Evolutionary conservation across 2,888 invertebrate genomes (phyloP).

Genomic region (Bugulina stolonifera): DNA sequence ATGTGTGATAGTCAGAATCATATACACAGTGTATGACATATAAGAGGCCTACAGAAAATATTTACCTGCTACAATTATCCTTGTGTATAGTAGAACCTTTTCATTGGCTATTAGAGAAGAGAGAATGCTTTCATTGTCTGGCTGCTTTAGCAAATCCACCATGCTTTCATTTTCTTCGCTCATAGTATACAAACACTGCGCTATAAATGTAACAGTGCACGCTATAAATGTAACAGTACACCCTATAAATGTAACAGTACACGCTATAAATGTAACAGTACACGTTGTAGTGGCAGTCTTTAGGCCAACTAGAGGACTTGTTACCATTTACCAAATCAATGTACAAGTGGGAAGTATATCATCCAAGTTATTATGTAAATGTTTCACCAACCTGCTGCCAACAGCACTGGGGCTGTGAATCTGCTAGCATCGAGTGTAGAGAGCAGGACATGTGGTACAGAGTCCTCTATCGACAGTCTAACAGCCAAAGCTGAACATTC

Average conservation of each 20-base stretch:
- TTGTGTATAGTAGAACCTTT: background rate
- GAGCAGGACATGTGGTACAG: slow-evolving; percentile 11
- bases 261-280: too few relatives aligned
- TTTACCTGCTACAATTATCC: background rate
- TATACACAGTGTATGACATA: too few relatives aligned
- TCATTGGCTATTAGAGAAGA: background rate
- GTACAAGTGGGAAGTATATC: too few relatives aligned
- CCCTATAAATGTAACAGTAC: too few relatives aligned
- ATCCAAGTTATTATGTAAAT: too few relatives aligned
- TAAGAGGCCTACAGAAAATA: too few relatives aligned
- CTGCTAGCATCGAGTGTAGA: background rate
- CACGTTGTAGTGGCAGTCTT: too few relatives aligned
- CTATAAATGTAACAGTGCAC: background rate
- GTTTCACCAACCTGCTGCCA: slow-evolving; percentile 21
- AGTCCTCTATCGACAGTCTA: background rate
- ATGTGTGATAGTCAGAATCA: too few relatives aligned
- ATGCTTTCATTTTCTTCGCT: slow-evolving; percentile 17
- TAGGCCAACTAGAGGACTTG: too few relatives aligned
- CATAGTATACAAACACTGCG: slow-evolving; percentile 21
- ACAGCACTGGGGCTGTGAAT: background rate
- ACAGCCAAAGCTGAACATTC: slow-evolving; percentile 23
- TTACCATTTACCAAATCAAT: too few relatives aligned
- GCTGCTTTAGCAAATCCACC: background rate
- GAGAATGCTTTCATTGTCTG: background rate
- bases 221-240: too few relatives aligned